These are phyloP conservation scores for Nasonovia ribisnigri DNA, from an alignment of 2,888 invertebrate species.

Conservation along the genomic window DNA sequence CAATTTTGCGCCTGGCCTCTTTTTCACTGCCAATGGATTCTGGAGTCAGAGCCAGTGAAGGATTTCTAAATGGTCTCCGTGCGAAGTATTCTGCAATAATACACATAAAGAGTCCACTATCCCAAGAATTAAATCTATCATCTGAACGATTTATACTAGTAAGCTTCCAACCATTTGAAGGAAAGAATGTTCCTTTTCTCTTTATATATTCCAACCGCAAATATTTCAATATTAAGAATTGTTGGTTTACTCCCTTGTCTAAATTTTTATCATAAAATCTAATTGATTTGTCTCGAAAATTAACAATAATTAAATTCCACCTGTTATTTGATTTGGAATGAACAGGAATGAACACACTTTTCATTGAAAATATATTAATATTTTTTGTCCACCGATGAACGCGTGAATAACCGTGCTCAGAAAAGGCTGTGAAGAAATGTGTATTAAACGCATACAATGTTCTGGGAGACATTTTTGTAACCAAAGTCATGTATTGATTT, in stretches of 20 bases:
- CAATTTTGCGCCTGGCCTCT: slow-evolving; percentile 72
- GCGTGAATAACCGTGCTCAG: slow-evolving; percentile 82
- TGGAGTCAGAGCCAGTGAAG: slow-evolving; percentile 85
- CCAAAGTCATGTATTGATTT: slow-evolving; percentile 95
- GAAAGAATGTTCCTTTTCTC: slow-evolving; percentile 83
- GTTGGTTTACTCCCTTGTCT: slow-evolving; percentile 80
- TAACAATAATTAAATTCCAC: slow-evolving; percentile 94
- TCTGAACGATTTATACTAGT: slow-evolving; percentile 83
- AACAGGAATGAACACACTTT: slow-evolving; percentile 90
- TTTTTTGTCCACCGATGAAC: slow-evolving; percentile 93
- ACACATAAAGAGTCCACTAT: slow-evolving; percentile 98
- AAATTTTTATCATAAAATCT: slow-evolving; percentile 95
- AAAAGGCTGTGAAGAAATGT: slow-evolving; percentile 91
- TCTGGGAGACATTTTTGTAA: slow-evolving; percentile 80
- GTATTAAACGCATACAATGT: slow-evolving; percentile 92
- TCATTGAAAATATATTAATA: slow-evolving; percentile 86
- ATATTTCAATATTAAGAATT: slow-evolving; percentile 79
- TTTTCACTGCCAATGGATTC: slow-evolving; percentile 91
- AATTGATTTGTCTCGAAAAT: slow-evolving; percentile 81
- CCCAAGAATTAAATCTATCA: slow-evolving; percentile 73
- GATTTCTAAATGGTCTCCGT: slow-evolving; percentile 84
- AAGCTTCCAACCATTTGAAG: slow-evolving; percentile 77
- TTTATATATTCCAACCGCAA: slow-evolving; percentile 86
- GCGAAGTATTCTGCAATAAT: slow-evolving; percentile 79
- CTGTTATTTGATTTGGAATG: slow-evolving; percentile 94